A percentile compares a stretch with the other conserved stretches of the same genome.
Evolutionary conservation across 2,888 invertebrate genomes (phyloP).

Genomic region (Napeogenes sylphis): DNA sequence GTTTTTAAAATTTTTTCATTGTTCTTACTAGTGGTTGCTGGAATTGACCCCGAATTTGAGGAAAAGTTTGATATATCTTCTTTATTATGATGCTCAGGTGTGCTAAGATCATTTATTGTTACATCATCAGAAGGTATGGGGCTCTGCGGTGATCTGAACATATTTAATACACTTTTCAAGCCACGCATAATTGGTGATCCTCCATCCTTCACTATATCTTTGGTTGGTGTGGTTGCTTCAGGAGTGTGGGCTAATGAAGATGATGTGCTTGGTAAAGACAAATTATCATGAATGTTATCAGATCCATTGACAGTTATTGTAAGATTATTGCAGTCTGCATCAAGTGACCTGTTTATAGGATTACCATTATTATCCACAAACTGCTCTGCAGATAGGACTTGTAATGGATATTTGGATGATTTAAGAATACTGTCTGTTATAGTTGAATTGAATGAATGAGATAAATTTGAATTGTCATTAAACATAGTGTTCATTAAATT

Average conservation of each 20-base stretch:
- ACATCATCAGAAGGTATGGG: constrained; percentile 52
- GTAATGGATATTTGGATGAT: constrained; percentile 54
- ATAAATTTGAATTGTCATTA: constrained; percentile 50
- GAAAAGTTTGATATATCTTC: constrained; percentile 20
- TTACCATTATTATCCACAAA: constrained; percentile 45
- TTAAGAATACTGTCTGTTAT: constrained; percentile 48
- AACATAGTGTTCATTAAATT: constrained; percentile 36
- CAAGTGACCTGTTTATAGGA: constrained; percentile 44
- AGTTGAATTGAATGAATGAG: constrained; percentile 57
- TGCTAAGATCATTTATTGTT: constrained; percentile 28
- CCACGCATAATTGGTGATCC: constrained; percentile 69
- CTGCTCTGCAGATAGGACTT: constrained; percentile 46
- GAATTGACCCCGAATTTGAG: constrained; percentile 53
- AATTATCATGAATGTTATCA: constrained; percentile 54
- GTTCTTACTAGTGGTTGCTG: constrained; percentile 45
- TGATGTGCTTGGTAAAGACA: constrained; percentile 56
- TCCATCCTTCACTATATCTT: constrained; percentile 54
- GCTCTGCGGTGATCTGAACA: constrained; percentile 68
- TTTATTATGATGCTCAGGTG: constrained; percentile 25
- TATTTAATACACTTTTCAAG: constrained; percentile 64
- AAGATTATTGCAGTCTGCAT: constrained; percentile 41
- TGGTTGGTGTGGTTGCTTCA: constrained; percentile 66
- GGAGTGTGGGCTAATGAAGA: constrained; percentile 59
- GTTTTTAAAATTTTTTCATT: constrained; percentile 50
- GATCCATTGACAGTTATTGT: constrained; percentile 45